Conservation (phyloP, 2,113 vertebrate species). For the Corythaixoides concolor region DNA sequence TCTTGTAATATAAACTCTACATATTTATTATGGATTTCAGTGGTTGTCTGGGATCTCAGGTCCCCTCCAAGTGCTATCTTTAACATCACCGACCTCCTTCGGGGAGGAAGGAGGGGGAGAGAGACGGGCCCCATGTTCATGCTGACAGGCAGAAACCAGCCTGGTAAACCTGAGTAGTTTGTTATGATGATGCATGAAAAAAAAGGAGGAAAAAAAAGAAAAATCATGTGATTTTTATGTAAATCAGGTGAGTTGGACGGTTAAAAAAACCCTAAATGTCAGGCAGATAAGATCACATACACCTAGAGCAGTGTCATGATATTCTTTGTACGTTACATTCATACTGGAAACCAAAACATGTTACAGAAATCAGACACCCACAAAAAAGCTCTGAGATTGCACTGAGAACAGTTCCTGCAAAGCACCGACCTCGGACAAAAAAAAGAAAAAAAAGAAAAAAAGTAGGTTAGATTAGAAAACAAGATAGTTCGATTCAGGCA, state of each 20-base stretch:
- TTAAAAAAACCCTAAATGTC: constrained; percentile 44
- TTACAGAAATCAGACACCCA: constrained; percentile 39
- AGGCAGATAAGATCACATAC: constrained; percentile 52
- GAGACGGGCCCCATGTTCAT: accelerated
- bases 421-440: not conserved
- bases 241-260: constrained; percentile 25
- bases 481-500: constrained; percentile 19
- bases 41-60: not conserved
- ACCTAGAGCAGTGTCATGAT: constrained; percentile 33
- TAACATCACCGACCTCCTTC: not conserved
- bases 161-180: constrained; percentile 9
- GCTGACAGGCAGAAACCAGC: not conserved
- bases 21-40: not conserved
- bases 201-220: not conserved
- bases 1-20: not conserved
- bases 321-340: not conserved
- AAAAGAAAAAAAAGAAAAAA: not conserved
- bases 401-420: constrained; percentile 30
- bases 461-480: constrained; percentile 68
- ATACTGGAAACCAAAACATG: constrained; percentile 39
- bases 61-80: not conserved
- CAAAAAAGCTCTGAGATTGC: constrained; percentile 20
- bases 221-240: constrained; percentile 52
- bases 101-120: not conserved
- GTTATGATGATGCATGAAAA: constrained; percentile 30